A percentile compares a stretch with the other conserved stretches of the same genome.
phyloP scores from a whole-genome alignment of 2,797 vertebrate genomes.

The Oreochromis mossambicus region DNA sequence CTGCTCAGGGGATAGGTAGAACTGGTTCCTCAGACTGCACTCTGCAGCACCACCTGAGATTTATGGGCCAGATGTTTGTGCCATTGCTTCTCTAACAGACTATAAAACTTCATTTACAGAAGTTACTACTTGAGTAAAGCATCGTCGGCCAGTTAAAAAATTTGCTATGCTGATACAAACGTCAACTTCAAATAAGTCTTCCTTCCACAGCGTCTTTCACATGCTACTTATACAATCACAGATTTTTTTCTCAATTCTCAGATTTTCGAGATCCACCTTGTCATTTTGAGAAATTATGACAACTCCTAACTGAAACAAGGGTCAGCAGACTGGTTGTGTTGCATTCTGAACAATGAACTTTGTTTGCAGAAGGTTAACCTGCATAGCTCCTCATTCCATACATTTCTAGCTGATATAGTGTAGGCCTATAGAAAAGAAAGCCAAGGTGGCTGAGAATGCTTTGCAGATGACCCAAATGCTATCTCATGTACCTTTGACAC shows the following conservation, averaged over 20 bases:
- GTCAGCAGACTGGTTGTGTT: constrained; percentile 51
- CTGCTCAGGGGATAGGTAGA: constrained; percentile 45
- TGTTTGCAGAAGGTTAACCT: constrained; percentile 60
- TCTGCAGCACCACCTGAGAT: constrained; percentile 54
- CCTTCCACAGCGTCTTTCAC: neutral
- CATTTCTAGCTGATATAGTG: constrained; percentile 46
- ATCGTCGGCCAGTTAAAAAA: neutral
- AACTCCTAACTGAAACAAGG: constrained; percentile 38
- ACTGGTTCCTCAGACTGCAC: constrained; percentile 26
- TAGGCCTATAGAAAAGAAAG: constrained; percentile 6
- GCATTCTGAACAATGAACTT: constrained; percentile 64
- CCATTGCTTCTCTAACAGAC: constrained; percentile 52
- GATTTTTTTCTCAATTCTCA: constrained; percentile 25
- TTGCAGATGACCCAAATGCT: neutral
- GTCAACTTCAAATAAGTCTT: neutral
- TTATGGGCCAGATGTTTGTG: constrained; percentile 67
- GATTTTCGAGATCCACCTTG: constrained; percentile 52
- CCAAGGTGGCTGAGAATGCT: neutral
- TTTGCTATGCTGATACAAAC: constrained; percentile 3
- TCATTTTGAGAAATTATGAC: constrained; percentile 46
- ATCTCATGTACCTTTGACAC: constrained; percentile 44
- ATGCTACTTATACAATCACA: constrained; percentile 28
- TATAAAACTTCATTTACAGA: constrained; percentile 59
- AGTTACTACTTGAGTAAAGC: constrained; percentile 18
- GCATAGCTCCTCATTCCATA: constrained; percentile 49